A percentile compares a stretch with the other conserved stretches of the same genome.
phyloP scores from a whole-genome alignment of 2,113 vertebrate species.

The Cheirogaleus medius region DNA sequence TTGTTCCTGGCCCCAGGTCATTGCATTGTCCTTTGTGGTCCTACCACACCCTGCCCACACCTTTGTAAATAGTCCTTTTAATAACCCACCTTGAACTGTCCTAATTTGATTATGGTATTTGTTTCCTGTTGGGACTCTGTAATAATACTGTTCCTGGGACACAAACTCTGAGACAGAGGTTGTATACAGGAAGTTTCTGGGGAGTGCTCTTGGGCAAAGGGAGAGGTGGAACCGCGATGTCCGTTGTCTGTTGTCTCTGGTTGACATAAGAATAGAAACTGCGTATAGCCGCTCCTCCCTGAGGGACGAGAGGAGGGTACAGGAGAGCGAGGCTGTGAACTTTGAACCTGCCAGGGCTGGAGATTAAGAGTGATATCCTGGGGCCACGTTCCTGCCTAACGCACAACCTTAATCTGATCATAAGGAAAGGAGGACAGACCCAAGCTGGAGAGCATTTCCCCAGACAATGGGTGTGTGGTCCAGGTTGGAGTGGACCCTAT shows the following conservation, averaged over 20 bases:
- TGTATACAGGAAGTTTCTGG: background rate
- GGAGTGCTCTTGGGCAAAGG: background rate
- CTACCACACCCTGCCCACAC: background rate
- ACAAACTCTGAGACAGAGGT: background rate
- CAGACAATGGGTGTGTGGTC: too few species aligned
- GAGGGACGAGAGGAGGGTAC: background rate
- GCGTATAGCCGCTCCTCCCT: background rate
- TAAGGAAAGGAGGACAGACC: too few species aligned
- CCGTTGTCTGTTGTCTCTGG: too few species aligned
- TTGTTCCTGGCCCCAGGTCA: background rate
- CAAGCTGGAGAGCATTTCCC: too few species aligned
- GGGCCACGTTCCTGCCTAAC: background rate
- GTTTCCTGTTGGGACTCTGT: background rate
- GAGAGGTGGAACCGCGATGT: background rate
- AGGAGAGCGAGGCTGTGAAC: background rate
- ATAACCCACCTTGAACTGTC: background rate
- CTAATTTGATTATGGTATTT: background rate
- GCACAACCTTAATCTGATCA: background rate
- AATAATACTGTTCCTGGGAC: too few species aligned
- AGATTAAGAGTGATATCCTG: background rate
- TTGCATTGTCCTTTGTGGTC: background rate
- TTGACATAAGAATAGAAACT: background rate
- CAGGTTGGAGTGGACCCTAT: background rate
- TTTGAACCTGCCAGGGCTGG: background rate
- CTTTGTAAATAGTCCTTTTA: background rate